Conservation (phyloP, 1,140 invertebrate genomes). For the Portunus trituberculatus region DNA sequence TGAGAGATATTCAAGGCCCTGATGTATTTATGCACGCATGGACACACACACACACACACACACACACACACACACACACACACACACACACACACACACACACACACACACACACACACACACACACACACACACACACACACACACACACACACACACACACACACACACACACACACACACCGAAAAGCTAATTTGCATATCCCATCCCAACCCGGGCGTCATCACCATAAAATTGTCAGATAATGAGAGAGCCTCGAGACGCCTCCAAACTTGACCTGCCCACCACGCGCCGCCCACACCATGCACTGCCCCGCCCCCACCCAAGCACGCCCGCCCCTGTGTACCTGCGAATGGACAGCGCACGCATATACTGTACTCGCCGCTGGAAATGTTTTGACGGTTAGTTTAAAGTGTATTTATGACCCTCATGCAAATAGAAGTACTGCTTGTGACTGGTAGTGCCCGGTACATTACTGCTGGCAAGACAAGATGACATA, state of each 20-base stretch:
- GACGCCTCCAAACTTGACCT: neutral
- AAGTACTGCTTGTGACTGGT: neutral
- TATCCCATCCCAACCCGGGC: neutral
- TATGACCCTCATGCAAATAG: neutral
- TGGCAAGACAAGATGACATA: neutral
- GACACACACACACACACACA: neutral
- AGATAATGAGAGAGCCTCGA: slow-evolving; percentile 8
- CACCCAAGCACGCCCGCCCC: neutral
- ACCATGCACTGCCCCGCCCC: neutral
- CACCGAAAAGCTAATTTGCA: neutral
- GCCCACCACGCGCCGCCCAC: neutral
- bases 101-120: neutral
- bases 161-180: slow-evolving; percentile 10
- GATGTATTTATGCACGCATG: neutral
- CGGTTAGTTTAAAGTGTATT: neutral
- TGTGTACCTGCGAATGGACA: neutral
- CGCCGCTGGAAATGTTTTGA: neutral
- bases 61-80: slow-evolving; percentile 11
- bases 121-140: neutral
- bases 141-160: slow-evolving; percentile 20
- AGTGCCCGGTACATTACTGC: neutral
- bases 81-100: slow-evolving; percentile 11
- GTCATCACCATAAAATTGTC: slow-evolving; percentile 23
- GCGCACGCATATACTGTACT: neutral
- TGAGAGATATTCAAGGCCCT: too few relatives aligned